These are phyloP conservation scores for Sinopyrophorus schimmeli DNA, from an alignment of 2,888 invertebrate genomes.

Conservation along the genomic window DNA sequence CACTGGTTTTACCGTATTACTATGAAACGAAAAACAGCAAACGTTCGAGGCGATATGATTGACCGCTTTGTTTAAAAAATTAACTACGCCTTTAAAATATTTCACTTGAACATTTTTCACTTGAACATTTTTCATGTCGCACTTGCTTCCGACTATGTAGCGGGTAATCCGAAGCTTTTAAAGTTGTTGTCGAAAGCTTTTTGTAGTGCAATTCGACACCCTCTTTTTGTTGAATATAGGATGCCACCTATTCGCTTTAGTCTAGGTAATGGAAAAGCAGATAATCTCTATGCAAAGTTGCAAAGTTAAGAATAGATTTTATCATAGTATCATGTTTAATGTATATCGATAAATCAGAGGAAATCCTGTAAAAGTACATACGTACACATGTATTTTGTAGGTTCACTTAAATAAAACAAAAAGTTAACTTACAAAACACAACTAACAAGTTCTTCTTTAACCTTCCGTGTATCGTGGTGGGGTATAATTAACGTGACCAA, in stretches of 20 bases:
- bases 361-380: too few relatives aligned
- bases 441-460: too few relatives aligned
- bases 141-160: constrained; percentile 1
- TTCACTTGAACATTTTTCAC: neutral
- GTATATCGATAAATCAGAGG: constrained; percentile 4
- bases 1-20: too few relatives aligned
- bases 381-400: too few relatives aligned
- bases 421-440: too few relatives aligned
- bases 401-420: too few relatives aligned
- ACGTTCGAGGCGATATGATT: too few relatives aligned
- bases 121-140: neutral
- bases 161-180: constrained; percentile 9
- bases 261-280: constrained; percentile 8
- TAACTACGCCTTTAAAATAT: constrained; percentile 2
- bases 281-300: constrained; percentile 9
- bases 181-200: constrained; percentile 16
- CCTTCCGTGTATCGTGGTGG: too few relatives aligned
- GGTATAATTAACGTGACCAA: too few relatives aligned
- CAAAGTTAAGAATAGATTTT: constrained; percentile 12
- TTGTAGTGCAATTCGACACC: constrained; percentile 13
- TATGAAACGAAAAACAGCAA: too few relatives aligned
- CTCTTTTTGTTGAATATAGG: constrained; percentile 7
- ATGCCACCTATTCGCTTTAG: constrained; percentile 10
- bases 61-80: constrained; percentile 3
- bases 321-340: constrained; percentile 2